Evolutionary conservation across 2,113 vertebrate species (phyloP), one percentile per base, ranked within the genome.

Genomic region (Podarcis raffonei): DNA sequence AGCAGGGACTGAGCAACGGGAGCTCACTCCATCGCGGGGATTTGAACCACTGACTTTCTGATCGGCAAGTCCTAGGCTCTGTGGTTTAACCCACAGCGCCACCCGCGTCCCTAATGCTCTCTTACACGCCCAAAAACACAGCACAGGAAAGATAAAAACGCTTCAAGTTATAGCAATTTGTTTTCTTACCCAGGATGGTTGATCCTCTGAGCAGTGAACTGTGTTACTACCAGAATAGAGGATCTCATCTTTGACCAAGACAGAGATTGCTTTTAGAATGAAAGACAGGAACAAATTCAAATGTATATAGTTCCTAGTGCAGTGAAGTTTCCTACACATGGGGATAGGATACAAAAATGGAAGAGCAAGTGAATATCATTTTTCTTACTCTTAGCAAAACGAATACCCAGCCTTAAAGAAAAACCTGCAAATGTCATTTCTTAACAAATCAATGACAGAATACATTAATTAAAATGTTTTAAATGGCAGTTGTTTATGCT

Each of bases 271-370:
- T 91, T 97, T 97, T 95, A 99, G 97, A 95, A 99, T 98, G 97
- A 99, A 99, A 89, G 98, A 99, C 89, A 98, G 91, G 96, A 99
- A 99, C 89, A 99, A 97, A 95, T 99, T 99, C 94, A 99, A 97
- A 94, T 99, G 98, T 96, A 99, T 98, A 96, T 97, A 98, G 95
- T 99, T 99, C 93, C 98, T 96, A 82, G 98, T 99, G 94, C 98
- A 99, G 87, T 97, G 98, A 91, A 99, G 98, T 94, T 97, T 98
- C 96, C 98, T 99, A 93, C 13, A 74, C 57, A 15, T 65, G 79
- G 76, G 92, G 92, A 81, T 93, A 84, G 86, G 1, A 86, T 1
- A 23, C 13, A 90, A 0, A 87, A 83, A 74, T 5, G 86, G 79
- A 92, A 87, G 76, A 6, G 27, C 2, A 72, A 32, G 37, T 88